A percentile compares a stretch with the other conserved stretches of the same genome.
phyloP scores from a whole-genome alignment of 2,888 invertebrate species.

The Scelioninae gen. 1 region DNA sequence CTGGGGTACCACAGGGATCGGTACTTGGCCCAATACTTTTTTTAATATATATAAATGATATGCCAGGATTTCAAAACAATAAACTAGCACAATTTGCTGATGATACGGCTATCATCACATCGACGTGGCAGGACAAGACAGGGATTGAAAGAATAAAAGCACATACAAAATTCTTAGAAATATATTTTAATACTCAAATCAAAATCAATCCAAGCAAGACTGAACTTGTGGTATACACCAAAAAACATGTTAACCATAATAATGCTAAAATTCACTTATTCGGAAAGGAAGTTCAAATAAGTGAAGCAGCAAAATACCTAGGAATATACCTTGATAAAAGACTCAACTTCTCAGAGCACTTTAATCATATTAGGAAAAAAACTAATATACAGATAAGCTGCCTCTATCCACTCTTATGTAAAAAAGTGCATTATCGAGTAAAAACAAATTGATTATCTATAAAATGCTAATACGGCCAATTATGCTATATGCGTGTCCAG shows the following conservation, averaged over 20 bases:
- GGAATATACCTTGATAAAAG: conserved; percentile 3
- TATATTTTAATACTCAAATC: no score
- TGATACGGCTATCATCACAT: no score
- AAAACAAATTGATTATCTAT: conserved; percentile 72
- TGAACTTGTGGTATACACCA: conserved; percentile 10
- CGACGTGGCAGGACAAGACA: no score
- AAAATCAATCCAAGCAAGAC: no score
- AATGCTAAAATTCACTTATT: neutral
- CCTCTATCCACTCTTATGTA: conserved; percentile 46
- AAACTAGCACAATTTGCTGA: no score
- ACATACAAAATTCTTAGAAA: no score
- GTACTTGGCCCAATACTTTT: no score
- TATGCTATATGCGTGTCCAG: conserved; percentile 72
- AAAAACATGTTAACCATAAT: neutral
- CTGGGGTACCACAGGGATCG: no score
- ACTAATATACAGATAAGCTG: conserved; percentile 8
- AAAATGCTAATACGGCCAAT: conserved; percentile 70
- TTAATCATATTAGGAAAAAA: conserved; percentile 10
- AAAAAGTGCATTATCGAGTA: conserved; percentile 21
- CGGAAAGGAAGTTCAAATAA: neutral
- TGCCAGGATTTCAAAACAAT: no score
- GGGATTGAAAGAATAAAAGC: no score
- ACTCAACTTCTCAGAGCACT: conserved; percentile 10
- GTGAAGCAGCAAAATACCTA: conserved; percentile 3
- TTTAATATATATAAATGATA: no score